Percentiles rank a stretch among this genome's conserved stretches.
phyloP scores from a whole-genome alignment of 2,113 vertebrate species.

The Pungitius pungitius region DNA sequence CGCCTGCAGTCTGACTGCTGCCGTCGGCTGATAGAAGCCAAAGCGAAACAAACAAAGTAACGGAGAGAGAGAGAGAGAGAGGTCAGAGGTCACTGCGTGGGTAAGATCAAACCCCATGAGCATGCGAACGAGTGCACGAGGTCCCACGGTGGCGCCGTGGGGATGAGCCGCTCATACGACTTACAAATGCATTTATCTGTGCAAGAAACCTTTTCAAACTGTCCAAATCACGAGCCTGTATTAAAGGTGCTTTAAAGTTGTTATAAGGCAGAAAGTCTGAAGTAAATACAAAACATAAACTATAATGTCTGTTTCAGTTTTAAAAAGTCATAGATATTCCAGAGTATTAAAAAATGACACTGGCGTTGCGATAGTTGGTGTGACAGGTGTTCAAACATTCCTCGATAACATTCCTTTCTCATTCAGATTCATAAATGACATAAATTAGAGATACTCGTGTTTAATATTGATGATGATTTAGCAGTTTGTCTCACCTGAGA shows the following conservation, averaged over 20 bases:
- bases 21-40: not conserved
- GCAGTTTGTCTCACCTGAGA: conserved; percentile 47
- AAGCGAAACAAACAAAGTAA: not conserved
- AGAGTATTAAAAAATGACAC: too few species aligned
- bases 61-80: not conserved
- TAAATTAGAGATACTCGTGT: not conserved
- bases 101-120: not conserved
- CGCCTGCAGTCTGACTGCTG: conserved; percentile 3
- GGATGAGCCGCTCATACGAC: not conserved
- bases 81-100: not conserved
- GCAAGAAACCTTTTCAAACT: not conserved
- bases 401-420: not conserved
- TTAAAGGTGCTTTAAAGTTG: not conserved
- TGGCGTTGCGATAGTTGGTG: too few species aligned
- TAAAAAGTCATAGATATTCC: not conserved
- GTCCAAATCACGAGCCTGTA: not conserved
- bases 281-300: not conserved
- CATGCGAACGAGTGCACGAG: not conserved
- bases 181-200: not conserved
- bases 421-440: not conserved
- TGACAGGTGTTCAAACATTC: not conserved
- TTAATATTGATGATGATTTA: not conserved
- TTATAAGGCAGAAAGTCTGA: not conserved
- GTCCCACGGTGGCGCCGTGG: not conserved
- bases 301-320: not conserved